Conservation (phyloP, 2,797 vertebrate genomes). For the Eospalax fontanierii region DNA sequence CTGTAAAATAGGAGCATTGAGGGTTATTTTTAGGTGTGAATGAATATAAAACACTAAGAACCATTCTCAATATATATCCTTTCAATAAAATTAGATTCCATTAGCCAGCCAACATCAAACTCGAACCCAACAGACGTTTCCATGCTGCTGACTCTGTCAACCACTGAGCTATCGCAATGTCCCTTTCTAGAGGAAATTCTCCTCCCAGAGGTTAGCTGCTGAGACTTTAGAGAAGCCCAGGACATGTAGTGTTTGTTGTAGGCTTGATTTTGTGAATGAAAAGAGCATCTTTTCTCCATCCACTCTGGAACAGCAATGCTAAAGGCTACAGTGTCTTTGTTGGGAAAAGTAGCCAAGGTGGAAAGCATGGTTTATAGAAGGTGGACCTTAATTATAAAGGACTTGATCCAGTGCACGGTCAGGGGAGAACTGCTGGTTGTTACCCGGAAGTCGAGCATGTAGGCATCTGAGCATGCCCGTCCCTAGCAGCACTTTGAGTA, state of each 20-base stretch:
- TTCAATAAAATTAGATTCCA: conserved; percentile 18
- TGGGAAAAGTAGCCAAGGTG: conserved; percentile 76
- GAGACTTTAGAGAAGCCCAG: background rate
- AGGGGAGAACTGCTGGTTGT: conserved; percentile 78
- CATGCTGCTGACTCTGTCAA: background rate
- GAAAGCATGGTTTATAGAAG: conserved; percentile 81
- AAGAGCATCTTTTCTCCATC: background rate
- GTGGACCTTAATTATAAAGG: conserved; percentile 78
- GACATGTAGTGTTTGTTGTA: background rate
- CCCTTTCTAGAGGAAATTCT: background rate
- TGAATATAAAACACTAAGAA: conserved; percentile 12
- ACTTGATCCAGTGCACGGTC: conserved; percentile 77
- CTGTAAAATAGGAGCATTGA: conserved; percentile 15
- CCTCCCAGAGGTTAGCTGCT: background rate
- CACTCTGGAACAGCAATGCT: background rate
- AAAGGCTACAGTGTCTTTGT: conserved; percentile 65
- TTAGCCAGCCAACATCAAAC: conserved; percentile 16
- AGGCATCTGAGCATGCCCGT: conserved; percentile 84
- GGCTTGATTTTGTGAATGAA: background rate
- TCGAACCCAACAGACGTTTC: conserved; percentile 25
- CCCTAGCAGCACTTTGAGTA: conserved; percentile 83
- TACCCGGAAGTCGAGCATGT: conserved; percentile 81
- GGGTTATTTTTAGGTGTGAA: background rate
- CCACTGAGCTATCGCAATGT: background rate
- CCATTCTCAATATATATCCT: background rate